Base-by-base conservation (phyloP, 2,888 invertebrate species). In the Cinara cedri region DNA sequence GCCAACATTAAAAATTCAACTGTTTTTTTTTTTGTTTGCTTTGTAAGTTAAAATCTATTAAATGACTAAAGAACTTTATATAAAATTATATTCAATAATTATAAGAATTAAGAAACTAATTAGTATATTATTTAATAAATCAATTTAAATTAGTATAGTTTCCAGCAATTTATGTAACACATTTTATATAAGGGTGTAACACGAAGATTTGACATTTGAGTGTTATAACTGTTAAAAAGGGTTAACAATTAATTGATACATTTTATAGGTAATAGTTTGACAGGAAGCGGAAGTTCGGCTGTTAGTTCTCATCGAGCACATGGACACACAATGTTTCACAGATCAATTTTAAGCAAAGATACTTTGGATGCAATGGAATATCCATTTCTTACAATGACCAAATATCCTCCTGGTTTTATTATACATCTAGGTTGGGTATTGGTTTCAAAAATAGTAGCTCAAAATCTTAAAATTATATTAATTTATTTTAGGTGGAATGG, bases 381-480 rank as follows among this genome's bases (percentile, higher is more conserved):
- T 86, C 98, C 98, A 0, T 97, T 98, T 86, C 88, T 98, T 74
- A 98, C 98, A 0, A 92, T 98, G 89, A 90, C 92, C 0, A 93
- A 93, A 83, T 96, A 94, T 86, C 97, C 97, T 9, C 88, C 91
- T 0, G 96, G 95, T 14, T 96, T 97, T 84, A 91, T 98, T 83
- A 88, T 93, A 21, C 94, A 95, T 85, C 89, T 97, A 83, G 97
- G 95, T 92, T 86, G 86, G 85, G 65, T 66, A 16, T 16, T 4
- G 44, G 4, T 66, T 54, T 26, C 24, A 66, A 55, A 26, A 42
- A 42, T 13, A 42, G 24, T 26, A 42, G 42, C 11, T 49, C 34
- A 34, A 16, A 19, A 51, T 24, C 6, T 24, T 49, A 49, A 62
- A 74, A 21, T 46, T 16, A 14, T 16, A 26, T 42, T 3, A 10